Evolutionary conservation across 1,140 invertebrate species (phyloP).

Genomic region (Drosophila punjabiensis): DNA sequence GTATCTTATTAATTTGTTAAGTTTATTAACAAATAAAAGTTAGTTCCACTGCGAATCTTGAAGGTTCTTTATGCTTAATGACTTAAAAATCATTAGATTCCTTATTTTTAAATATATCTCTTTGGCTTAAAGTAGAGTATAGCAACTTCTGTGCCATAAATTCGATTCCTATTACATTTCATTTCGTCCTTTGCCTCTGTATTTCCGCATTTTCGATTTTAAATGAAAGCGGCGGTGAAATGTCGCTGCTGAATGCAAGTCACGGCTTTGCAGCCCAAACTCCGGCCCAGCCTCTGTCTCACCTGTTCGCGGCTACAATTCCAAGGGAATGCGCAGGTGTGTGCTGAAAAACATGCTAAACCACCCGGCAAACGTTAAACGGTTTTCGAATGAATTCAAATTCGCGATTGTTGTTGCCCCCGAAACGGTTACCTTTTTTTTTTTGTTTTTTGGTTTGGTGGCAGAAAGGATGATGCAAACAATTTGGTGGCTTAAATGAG

Average conservation of each 20-base stretch:
- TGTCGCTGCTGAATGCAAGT: slow-evolving; percentile 58
- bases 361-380: slow-evolving; percentile 70
- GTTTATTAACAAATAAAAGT: too few relatives aligned
- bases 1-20: too few relatives aligned
- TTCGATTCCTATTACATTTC: slow-evolving; percentile 42
- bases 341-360: slow-evolving; percentile 67
- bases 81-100: neutral
- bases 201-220: slow-evolving; percentile 76
- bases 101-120: neutral
- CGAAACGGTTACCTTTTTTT: slow-evolving; percentile 24
- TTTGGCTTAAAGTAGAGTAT: neutral
- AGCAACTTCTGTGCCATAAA: neutral
- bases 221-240: slow-evolving; percentile 60
- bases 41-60: too few relatives aligned
- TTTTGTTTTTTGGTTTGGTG: slow-evolving; percentile 3
- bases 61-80: too few relatives aligned
- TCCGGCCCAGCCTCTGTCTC: slow-evolving; percentile 1
- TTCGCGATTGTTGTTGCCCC: slow-evolving; percentile 66
- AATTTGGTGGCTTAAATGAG: slow-evolving; percentile 80
- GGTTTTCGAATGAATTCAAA: slow-evolving; percentile 82
- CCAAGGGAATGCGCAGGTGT: slow-evolving; percentile 76
- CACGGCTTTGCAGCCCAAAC: slow-evolving; percentile 33
- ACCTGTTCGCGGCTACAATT: slow-evolving; percentile 1
- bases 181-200: slow-evolving; percentile 51
- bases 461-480: slow-evolving; percentile 57